Conservation (phyloP, 30 jellyfish, hydroid and myxozoan genomes). For the Haliclystus octoradiatus region DNA sequence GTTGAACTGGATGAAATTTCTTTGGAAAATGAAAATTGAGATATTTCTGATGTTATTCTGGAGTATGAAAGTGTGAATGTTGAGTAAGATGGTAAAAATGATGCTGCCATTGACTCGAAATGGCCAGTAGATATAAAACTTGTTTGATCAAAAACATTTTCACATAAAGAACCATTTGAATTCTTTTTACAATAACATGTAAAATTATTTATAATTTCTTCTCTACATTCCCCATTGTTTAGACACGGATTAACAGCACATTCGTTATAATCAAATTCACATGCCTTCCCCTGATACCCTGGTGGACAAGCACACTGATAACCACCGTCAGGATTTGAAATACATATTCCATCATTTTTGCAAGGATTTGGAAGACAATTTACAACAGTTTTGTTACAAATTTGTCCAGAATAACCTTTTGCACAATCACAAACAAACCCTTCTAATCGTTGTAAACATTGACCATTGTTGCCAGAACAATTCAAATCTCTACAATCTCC, state of each 20-base stretch:
- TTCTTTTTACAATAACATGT: conserved; percentile 9
- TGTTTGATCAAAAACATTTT: background rate
- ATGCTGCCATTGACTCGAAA: too few relatives aligned
- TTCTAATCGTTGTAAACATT: conserved; percentile 38
- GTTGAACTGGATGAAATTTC: too few relatives aligned
- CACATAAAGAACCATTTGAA: conserved; percentile 8
- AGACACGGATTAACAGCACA: conserved; percentile 56
- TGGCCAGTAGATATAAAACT: too few relatives aligned
- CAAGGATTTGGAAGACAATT: conserved; percentile 47
- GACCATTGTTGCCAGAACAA: conserved; percentile 54
- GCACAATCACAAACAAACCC: conserved; percentile 58
- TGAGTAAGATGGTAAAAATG: too few relatives aligned
- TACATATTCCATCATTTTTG: conserved; percentile 42
- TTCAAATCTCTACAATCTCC: conserved; percentile 40
- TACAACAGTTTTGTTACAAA: conserved; percentile 7
- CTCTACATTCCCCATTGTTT: conserved; percentile 63
- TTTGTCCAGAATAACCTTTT: conserved; percentile 27
- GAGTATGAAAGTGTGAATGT: too few relatives aligned
- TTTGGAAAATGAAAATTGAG: too few relatives aligned
- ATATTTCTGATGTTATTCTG: too few relatives aligned
- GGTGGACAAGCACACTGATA: conserved; percentile 50
- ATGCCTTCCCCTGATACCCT: conserved; percentile 52
- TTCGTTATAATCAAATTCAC: conserved; percentile 53
- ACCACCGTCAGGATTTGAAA: conserved; percentile 22
- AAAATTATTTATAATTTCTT: conserved; percentile 2